These are phyloP conservation scores for Aurelia aurita DNA, from an alignment of 30 jellyfish, hydroid and myxozoan species.

Conservation along the genomic window DNA sequence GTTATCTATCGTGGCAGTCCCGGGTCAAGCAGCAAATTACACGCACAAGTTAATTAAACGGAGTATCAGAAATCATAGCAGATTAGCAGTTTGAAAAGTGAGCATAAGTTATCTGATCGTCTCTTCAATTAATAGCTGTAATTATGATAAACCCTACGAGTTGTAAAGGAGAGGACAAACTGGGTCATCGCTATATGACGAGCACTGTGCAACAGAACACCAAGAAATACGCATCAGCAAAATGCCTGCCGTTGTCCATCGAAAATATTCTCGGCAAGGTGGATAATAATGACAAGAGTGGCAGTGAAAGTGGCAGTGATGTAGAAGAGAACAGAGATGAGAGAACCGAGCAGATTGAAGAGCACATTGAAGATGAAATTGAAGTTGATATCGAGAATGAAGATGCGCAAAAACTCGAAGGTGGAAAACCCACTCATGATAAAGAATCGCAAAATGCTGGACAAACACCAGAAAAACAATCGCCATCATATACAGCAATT, in stretches of 20 bases:
- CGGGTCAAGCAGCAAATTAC: slow-evolving; percentile 35
- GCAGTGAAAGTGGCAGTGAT: slow-evolving; percentile 19
- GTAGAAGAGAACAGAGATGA: slow-evolving; percentile 11
- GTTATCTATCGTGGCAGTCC: slow-evolving; percentile 52
- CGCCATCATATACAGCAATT: slow-evolving; percentile 97
- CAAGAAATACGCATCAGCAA: slow-evolving; percentile 36
- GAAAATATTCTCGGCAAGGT: slow-evolving; percentile 73
- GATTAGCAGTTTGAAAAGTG: slow-evolving; percentile 8
- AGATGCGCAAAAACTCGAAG: slow-evolving; percentile 23
- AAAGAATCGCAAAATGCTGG: slow-evolving; percentile 21
- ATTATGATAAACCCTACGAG: slow-evolving; percentile 45
- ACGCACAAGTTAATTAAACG: not conserved
- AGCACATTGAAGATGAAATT: slow-evolving; percentile 15
- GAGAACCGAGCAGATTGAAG: not conserved
- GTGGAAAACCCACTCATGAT: not conserved
- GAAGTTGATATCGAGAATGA: slow-evolving; percentile 66
- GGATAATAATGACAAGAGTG: slow-evolving; percentile 27
- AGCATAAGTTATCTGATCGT: slow-evolving; percentile 33
- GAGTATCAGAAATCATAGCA: not conserved
- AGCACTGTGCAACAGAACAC: slow-evolving; percentile 49
- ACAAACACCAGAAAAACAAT: slow-evolving; percentile 52
- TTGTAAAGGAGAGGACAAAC: slow-evolving; percentile 31
- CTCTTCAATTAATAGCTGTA: slow-evolving; percentile 22
- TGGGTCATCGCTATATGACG: slow-evolving; percentile 64
- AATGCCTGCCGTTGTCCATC: slow-evolving; percentile 69